Evolutionary conservation across 2,888 invertebrate species (phyloP).

Genomic region (Chloromyia formosa): DNA sequence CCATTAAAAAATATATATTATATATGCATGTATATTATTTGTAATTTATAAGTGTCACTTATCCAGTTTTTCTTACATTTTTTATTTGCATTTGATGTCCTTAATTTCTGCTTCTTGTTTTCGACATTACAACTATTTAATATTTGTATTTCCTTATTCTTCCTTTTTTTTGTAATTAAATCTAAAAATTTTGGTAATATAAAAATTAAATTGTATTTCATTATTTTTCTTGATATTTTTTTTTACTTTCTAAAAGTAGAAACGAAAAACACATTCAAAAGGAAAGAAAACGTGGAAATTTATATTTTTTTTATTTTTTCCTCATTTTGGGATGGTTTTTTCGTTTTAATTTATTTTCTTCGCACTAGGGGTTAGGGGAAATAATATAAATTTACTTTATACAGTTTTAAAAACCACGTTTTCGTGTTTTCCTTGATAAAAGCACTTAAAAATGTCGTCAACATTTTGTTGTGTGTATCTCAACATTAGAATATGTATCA

Average conservation of each 20-base stretch:
- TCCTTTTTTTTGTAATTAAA: too few species aligned
- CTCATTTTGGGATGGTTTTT: too few species aligned
- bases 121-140: not conserved
- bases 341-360: too few species aligned
- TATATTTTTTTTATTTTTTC: not conserved
- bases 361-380: not conserved
- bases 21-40: not conserved
- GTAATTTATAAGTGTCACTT: not conserved
- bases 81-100: not conserved
- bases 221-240: not conserved
- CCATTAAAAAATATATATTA: constrained; percentile 30
- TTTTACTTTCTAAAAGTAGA: constrained; percentile 3
- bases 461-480: constrained; percentile 27
- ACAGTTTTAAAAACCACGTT: constrained; percentile 18
- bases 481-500: constrained; percentile 40
- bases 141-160: not conserved
- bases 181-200: not conserved
- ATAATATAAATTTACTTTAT: not conserved
- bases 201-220: constrained; percentile 22
- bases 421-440: not conserved
- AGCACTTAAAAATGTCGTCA: constrained; percentile 34
- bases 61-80: not conserved
- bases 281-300: not conserved
- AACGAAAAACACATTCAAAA: constrained; percentile 15
- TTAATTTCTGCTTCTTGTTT: too few species aligned